Evolutionary conservation across 2,888 invertebrate species (phyloP).

Genomic region (Diploptera punctata): DNA sequence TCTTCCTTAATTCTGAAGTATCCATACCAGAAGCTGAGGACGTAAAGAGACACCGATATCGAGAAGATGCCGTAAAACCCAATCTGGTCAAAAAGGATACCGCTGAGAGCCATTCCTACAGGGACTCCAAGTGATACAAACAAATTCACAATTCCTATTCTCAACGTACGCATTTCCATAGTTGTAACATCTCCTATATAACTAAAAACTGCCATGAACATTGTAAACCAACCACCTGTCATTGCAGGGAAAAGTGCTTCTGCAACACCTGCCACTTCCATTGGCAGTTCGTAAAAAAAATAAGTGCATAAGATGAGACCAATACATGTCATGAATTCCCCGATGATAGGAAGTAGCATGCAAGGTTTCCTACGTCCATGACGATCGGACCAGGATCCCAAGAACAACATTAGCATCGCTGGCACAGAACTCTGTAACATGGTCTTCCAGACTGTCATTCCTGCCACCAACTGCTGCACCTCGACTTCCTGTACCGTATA

Average conservation of each 20-base stretch:
- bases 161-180: constrained; percentile 79
- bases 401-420: constrained; percentile 80
- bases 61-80: constrained; percentile 85
- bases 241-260: constrained; percentile 83
- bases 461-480: constrained; percentile 76
- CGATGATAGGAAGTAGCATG: constrained; percentile 81
- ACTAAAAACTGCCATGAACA: constrained; percentile 90
- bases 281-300: constrained; percentile 78
- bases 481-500: constrained; percentile 67
- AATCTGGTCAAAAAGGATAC: constrained; percentile 76
- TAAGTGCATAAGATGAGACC: constrained; percentile 81
- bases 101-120: constrained; percentile 87
- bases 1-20: constrained; percentile 74
- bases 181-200: constrained; percentile 89
- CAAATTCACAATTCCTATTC: constrained; percentile 88
- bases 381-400: constrained; percentile 75
- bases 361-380: constrained; percentile 77
- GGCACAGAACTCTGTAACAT: constrained; percentile 83
- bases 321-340: constrained; percentile 79
- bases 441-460: constrained; percentile 87
- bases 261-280: constrained; percentile 76
- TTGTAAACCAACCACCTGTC: constrained; percentile 87
- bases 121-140: constrained; percentile 89
- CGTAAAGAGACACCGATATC: constrained; percentile 75
- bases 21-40: constrained; percentile 77